phyloP scores from a whole-genome alignment of 1,140 invertebrate genomes.

The Littorina saxatilis region DNA sequence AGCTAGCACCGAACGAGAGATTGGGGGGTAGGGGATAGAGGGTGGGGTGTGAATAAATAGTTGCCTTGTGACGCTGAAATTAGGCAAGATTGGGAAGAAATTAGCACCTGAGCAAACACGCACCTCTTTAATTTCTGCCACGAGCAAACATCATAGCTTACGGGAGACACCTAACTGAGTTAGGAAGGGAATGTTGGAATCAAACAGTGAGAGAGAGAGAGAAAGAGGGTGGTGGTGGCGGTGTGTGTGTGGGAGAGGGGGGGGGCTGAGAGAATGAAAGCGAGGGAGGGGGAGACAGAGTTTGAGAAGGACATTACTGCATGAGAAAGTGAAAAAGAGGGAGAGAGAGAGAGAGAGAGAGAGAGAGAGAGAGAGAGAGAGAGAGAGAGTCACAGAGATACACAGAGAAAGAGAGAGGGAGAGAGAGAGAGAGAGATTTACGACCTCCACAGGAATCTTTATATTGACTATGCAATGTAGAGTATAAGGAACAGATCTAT shows the following conservation, averaged over 20 bases:
- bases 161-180: too few relatives aligned
- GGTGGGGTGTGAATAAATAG: not conserved
- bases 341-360: conserved; percentile 4
- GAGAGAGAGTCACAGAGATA: not conserved
- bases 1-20: not conserved
- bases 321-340: not conserved
- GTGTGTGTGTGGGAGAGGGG: not conserved
- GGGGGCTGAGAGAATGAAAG: not conserved
- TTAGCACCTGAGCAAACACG: conserved; percentile 6
- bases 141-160: not conserved
- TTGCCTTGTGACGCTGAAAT: not conserved
- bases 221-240: not conserved
- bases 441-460: too few relatives aligned
- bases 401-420: not conserved
- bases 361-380: not conserved
- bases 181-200: too few relatives aligned
- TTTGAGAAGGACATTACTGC: not conserved
- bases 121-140: not conserved
- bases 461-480: too few relatives aligned
- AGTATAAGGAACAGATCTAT: too few relatives aligned
- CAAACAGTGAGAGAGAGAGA: not conserved
- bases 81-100: not conserved
- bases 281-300: not conserved
- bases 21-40: conserved; percentile 2
- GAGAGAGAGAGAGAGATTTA: conserved; percentile 23